Conservation (phyloP, 2,888 invertebrate genomes). For the Pemphredon lugubris region DNA sequence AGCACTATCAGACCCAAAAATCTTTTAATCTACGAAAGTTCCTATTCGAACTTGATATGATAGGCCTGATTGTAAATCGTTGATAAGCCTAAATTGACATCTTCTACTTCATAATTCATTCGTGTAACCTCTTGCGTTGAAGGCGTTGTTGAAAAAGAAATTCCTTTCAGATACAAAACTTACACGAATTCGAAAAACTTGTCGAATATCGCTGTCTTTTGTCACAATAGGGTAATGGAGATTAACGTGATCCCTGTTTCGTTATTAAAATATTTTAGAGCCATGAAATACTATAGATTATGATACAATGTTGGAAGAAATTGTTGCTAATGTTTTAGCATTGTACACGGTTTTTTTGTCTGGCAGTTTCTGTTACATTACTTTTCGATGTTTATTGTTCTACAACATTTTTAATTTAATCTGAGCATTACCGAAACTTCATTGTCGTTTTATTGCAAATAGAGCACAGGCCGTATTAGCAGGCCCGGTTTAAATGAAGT, state of each 20-base stretch:
- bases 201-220: too few species aligned
- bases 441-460: constrained; percentile 13
- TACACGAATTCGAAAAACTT: too few species aligned
- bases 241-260: too few species aligned
- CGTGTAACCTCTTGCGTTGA: neutral
- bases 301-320: constrained; percentile 34
- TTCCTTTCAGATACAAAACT: constrained; percentile 1
- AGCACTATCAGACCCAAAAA: constrained; percentile 40
- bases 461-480: constrained; percentile 17
- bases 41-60: constrained; percentile 50
- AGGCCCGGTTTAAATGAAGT: constrained; percentile 16
- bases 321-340: constrained; percentile 23
- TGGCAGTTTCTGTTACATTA: constrained; percentile 37
- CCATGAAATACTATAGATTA: constrained; percentile 7
- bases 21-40: constrained; percentile 37
- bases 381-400: constrained; percentile 10
- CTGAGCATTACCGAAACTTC: constrained; percentile 11
- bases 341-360: constrained; percentile 14
- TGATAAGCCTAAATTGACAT: constrained; percentile 24
- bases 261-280: neutral
- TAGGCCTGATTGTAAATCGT: constrained; percentile 43
- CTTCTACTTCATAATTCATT: neutral
- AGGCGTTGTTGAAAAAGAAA: constrained; percentile 1
- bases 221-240: too few species aligned
- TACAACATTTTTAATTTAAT: constrained; percentile 8